phyloP scores from a whole-genome alignment of 2,888 invertebrate genomes.

The Cancer borealis region DNA sequence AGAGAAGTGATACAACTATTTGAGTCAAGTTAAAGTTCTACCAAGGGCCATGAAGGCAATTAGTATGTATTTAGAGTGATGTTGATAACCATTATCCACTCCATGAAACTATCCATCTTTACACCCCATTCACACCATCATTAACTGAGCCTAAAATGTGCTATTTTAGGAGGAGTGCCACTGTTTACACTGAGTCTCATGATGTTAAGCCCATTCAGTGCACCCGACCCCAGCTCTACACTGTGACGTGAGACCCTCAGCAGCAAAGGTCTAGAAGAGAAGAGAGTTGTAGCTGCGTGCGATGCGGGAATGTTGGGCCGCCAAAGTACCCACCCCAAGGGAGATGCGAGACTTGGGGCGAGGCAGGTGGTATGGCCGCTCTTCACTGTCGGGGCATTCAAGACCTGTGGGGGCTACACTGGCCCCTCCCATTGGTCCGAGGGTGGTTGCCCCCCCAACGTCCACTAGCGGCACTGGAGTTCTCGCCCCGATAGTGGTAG shows the following conservation, averaged over 20 bases:
- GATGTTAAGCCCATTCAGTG: neutral
- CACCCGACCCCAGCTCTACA: neutral
- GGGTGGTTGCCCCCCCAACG: constrained; percentile 61
- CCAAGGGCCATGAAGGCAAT: constrained; percentile 9
- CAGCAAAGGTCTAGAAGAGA: constrained; percentile 64
- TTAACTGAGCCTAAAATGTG: neutral
- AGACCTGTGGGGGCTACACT: constrained; percentile 57
- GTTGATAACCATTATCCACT: neutral
- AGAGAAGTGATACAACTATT: neutral
- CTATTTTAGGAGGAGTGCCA: neutral
- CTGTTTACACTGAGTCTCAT: neutral
- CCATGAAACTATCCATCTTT: neutral
- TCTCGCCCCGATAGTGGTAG: constrained; percentile 72
- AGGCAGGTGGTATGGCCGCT: constrained; percentile 73
- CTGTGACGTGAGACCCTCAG: neutral
- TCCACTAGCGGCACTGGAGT: constrained; percentile 73
- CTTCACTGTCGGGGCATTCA: constrained; percentile 65
- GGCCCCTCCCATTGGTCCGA: constrained; percentile 72
- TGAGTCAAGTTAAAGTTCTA: neutral
- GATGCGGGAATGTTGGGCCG: constrained; percentile 67
- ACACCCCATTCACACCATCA: constrained; percentile 14
- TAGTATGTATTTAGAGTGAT: neutral
- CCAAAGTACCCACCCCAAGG: constrained; percentile 76
- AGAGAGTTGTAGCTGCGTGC: constrained; percentile 76
- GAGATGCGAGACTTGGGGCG: constrained; percentile 77